Conservation (phyloP, 2,888 invertebrate genomes). For the Mesochorus sp. region DNA sequence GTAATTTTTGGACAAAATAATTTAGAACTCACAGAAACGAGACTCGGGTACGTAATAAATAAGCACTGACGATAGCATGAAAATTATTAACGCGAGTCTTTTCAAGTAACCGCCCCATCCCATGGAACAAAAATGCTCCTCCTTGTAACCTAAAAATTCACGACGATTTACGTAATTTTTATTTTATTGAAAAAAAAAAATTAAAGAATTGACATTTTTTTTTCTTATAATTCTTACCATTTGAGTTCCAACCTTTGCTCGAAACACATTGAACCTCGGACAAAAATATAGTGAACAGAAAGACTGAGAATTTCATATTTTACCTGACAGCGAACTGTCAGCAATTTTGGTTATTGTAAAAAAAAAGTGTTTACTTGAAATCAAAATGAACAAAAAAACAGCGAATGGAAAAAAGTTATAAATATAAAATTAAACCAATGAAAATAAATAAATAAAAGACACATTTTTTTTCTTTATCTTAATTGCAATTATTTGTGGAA, state of each 20-base stretch:
- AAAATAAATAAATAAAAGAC: no score
- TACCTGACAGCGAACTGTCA: neutral
- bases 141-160: conserved; percentile 33
- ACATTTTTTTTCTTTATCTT: no score
- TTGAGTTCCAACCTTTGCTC: conserved; percentile 33
- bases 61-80: conserved; percentile 68
- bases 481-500: no score
- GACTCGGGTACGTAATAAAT: conserved; percentile 75
- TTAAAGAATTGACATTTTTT: no score
- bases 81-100: conserved; percentile 65
- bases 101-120: conserved; percentile 71
- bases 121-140: conserved; percentile 40
- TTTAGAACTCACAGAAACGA: conserved; percentile 73
- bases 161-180: neutral
- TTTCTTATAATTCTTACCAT: conserved; percentile 26
- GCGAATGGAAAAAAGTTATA: no score
- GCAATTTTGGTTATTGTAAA: neutral
- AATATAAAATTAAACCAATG: no score
- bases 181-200: no score
- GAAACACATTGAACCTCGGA: conserved; percentile 18
- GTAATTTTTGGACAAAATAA: neutral
- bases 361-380: conserved; percentile 1
- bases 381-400: no score
- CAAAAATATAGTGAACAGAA: conserved; percentile 26
- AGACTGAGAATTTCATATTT: conserved; percentile 63